A percentile compares a stretch with the other conserved stretches of the same genome.
phyloP scores from a whole-genome alignment of 1,140 invertebrate genomes.

The Trachymyrmex cornetzi region DNA sequence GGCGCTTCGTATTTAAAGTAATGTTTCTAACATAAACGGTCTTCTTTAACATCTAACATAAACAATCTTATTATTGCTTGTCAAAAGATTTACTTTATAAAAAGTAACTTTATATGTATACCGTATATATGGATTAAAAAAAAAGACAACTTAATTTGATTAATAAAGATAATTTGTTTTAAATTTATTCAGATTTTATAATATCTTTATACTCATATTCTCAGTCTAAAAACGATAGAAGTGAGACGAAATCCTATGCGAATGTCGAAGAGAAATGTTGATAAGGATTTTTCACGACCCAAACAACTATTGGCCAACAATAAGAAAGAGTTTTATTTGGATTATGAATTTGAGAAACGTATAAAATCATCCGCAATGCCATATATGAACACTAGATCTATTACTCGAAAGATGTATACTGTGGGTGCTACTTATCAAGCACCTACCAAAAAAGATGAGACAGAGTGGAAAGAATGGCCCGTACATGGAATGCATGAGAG shows the following conservation, averaged over 20 bases:
- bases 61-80: too few relatives aligned
- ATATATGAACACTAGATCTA: conserved; percentile 83
- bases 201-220: conserved; percentile 13
- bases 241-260: conserved; percentile 75
- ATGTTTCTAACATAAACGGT: too few relatives aligned
- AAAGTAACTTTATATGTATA: neutral
- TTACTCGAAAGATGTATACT: conserved; percentile 81
- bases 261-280: conserved; percentile 67
- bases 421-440: conserved; percentile 82
- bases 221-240: conserved; percentile 64
- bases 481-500: conserved; percentile 84
- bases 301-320: conserved; percentile 75
- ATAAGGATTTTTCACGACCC: conserved; percentile 68
- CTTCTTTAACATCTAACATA: too few relatives aligned
- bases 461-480: conserved; percentile 81
- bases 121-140: neutral
- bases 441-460: conserved; percentile 74
- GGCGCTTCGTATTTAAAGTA: too few relatives aligned
- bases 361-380: conserved; percentile 70
- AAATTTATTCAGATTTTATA: neutral
- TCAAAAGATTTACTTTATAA: neutral
- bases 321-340: conserved; percentile 59
- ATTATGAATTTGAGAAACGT: conserved; percentile 61
- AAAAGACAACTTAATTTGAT: neutral
- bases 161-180: neutral